Base-by-base conservation (phyloP, 2,888 invertebrate species). In the Xiphydria camelus region DNA sequence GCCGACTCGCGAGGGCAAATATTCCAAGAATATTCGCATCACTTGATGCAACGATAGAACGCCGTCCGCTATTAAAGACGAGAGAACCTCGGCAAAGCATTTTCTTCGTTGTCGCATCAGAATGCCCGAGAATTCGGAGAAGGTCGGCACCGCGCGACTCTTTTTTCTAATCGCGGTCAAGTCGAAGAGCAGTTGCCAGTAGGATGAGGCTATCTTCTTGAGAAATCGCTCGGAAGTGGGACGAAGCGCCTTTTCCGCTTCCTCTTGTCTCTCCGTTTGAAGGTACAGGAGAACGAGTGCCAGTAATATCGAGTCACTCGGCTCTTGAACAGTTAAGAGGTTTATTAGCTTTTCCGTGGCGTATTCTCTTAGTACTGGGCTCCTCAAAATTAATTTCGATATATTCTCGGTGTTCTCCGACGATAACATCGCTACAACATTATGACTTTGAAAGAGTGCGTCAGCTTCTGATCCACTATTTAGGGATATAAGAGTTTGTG, bases 1-100 rank as follows among this genome's bases (percentile, higher is more conserved):
- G 2, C 85, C 85, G 21, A 85, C 82, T 57, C 84, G 79, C n/a
- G 83, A 82, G 4, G 86, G 85, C 45, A 86, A 74, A 64, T 84
- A 86, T 48, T 85, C 85, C 44, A 86, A 66, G 59, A 85, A 86
- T 7, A 84, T 77, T 76, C 84, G 77, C 45, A 70, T 64, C 20
- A 79, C 58, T 62, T 78, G 78, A 46, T 77, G 75, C 39, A 81
- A 61, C 12, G 73, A 76, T 5, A 79, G 62, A 4, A 71, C 64
- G 29, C 66, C 71, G 17, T 76, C 75, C 21, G 77, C 72, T 26
- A 82, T 77, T n/a, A 82, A 62, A 34, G 66, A 64, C 4, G 79
- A 77, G 3, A 83, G 71, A 12, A 81, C 66, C 3, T 77, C 67
- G 0, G 80, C 76, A 31, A 83, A 73, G 10, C 78, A 68, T 4